Percentiles rank a stretch among this genome's conserved stretches.
phyloP scores from a whole-genome alignment of 2,113 vertebrate species.

The Thamnaconus septentrionalis region DNA sequence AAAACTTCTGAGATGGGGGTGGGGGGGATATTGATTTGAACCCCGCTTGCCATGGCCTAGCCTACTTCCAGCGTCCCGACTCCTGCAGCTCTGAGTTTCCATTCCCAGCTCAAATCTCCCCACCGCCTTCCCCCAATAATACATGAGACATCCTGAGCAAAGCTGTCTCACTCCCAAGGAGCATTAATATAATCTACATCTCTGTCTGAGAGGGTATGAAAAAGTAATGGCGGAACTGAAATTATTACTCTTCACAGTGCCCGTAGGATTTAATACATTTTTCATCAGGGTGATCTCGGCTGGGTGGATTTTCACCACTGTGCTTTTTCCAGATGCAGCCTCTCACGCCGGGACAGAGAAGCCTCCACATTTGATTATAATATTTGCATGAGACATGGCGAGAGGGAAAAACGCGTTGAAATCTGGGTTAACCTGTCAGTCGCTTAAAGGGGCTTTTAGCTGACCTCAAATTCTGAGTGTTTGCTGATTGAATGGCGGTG shows the following conservation, averaged over 20 bases:
- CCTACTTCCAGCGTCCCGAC: conserved; percentile 63
- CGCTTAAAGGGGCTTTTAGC: conserved; percentile 31
- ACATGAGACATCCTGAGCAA: conserved; percentile 64
- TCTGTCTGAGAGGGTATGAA: conserved; percentile 73
- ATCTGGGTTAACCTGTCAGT: conserved; percentile 53
- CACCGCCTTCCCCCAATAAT: conserved; percentile 65
- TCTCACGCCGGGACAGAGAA: conserved; percentile 57
- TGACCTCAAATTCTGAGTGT: conserved; percentile 21
- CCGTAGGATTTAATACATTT: conserved; percentile 74
- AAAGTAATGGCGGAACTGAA: conserved; percentile 72
- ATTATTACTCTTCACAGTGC: conserved; percentile 75
- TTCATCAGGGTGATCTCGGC: conserved; percentile 74
- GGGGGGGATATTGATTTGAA: conserved; percentile 63
- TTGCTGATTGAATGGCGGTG: conserved; percentile 43
- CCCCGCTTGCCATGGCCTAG: conserved; percentile 54
- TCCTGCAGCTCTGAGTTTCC: conserved; percentile 57
- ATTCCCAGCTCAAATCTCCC: conserved; percentile 61
- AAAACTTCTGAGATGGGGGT: conserved; percentile 60
- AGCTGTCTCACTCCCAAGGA: conserved; percentile 64
- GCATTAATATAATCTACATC: conserved; percentile 75
- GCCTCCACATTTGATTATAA: conserved; percentile 50
- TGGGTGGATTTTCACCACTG: conserved; percentile 64
- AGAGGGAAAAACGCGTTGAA: conserved; percentile 51
- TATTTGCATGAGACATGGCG: conserved; percentile 70
- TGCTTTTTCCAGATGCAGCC: conserved; percentile 71